A percentile compares a stretch with the other conserved stretches of the same genome.
phyloP scores from a whole-genome alignment of 2,797 vertebrate species.

The Anisognathus igniventris region DNA sequence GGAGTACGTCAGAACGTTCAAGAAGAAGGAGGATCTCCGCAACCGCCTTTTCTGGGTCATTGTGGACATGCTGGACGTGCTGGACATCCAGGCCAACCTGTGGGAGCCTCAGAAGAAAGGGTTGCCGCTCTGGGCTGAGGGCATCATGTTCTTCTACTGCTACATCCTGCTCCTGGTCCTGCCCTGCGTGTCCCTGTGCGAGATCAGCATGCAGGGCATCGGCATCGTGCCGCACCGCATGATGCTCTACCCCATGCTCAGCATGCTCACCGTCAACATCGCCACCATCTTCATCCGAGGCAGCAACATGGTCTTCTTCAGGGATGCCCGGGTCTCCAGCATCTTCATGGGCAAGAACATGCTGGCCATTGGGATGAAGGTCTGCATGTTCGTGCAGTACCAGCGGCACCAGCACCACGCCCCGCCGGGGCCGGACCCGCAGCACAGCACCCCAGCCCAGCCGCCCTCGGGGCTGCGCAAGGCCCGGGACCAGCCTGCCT shows the following conservation, averaged over 20 bases:
- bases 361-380: slow-evolving; percentile 81
- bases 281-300: slow-evolving; percentile 84
- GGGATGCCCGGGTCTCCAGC: slow-evolving; percentile 80
- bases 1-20: slow-evolving; percentile 86
- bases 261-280: slow-evolving; percentile 82
- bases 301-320: slow-evolving; percentile 84
- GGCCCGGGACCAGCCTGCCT: slow-evolving; percentile 75
- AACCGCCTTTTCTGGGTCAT: slow-evolving; percentile 89
- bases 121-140: slow-evolving; percentile 80
- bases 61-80: slow-evolving; percentile 85
- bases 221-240: slow-evolving; percentile 83
- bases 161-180: slow-evolving; percentile 83
- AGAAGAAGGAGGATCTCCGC: slow-evolving; percentile 85
- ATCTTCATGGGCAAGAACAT: slow-evolving; percentile 87
- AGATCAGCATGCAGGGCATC: slow-evolving; percentile 87
- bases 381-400: slow-evolving; percentile 84
- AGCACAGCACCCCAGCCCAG: slow-evolving; percentile 66
- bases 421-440: slow-evolving; percentile 62
- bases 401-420: slow-evolving; percentile 77
- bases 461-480: slow-evolving; percentile 60
- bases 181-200: slow-evolving; percentile 80
- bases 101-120: slow-evolving; percentile 87
- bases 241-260: slow-evolving; percentile 85
- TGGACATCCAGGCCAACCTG: slow-evolving; percentile 89
- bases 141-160: slow-evolving; percentile 86